Evolutionary conservation across 2,113 vertebrate species (phyloP).

Genomic region (Tragelaphus strepsiceros): DNA sequence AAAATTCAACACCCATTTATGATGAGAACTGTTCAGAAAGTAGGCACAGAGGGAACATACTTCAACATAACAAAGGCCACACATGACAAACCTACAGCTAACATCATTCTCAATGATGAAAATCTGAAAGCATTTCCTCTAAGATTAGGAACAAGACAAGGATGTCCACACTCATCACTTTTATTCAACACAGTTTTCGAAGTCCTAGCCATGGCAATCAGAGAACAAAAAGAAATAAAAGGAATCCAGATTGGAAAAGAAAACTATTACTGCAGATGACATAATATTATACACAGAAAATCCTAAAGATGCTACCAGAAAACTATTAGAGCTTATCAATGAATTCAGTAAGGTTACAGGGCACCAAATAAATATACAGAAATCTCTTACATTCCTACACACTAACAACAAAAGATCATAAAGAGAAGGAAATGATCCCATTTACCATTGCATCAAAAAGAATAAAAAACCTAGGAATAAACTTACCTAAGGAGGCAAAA

Average conservation of each 20-base stretch:
- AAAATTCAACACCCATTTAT: neutral
- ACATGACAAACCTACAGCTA: neutral
- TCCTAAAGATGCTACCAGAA: neutral
- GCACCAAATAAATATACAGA: neutral
- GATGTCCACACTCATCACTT: neutral
- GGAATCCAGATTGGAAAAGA: neutral
- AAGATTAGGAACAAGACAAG: neutral
- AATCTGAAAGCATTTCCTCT: neutral
- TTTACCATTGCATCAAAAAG: neutral
- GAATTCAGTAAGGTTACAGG: neutral
- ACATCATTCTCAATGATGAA: neutral
- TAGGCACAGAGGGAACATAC: neutral
- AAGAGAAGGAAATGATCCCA: neutral
- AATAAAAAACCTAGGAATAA: neutral
- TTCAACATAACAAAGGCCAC: neutral
- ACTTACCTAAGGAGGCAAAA: neutral
- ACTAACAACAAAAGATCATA: neutral
- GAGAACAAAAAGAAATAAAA: neutral
- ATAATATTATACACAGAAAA: neutral
- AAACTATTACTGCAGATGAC: neutral
- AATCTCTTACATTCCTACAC: neutral
- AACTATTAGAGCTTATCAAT: neutral
- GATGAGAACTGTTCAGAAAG: neutral
- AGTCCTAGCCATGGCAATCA: neutral
- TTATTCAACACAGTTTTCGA: neutral